These are phyloP conservation scores for Carlito syrichta DNA, from an alignment of 2,113 vertebrate species.

Conservation along the genomic window DNA sequence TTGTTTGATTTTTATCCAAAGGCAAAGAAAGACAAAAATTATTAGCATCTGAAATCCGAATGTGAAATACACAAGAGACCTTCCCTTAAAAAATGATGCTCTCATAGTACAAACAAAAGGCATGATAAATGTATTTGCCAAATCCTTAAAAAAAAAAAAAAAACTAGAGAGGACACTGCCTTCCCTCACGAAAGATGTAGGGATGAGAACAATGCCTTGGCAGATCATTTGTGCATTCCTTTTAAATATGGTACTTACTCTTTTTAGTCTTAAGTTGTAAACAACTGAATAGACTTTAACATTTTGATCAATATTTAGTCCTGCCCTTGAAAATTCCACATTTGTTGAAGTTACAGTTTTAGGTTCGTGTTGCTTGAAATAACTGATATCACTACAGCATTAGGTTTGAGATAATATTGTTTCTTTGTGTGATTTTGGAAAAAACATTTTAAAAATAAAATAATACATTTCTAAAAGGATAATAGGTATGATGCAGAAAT, in stretches of 20 bases:
- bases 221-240: neutral
- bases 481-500: neutral
- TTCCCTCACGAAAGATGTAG: neutral
- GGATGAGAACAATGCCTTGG: neutral
- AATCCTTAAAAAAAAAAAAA: neutral
- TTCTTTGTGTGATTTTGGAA: neutral
- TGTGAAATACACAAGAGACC: neutral
- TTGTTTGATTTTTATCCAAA: slow-evolving; percentile 41
- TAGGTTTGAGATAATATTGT: neutral
- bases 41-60: slow-evolving; percentile 33
- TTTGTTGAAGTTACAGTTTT: neutral
- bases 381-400: neutral
- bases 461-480: neutral
- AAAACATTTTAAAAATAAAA: slow-evolving; percentile 10
- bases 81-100: slow-evolving; percentile 42
- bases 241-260: neutral
- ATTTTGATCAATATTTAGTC: neutral
- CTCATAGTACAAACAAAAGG: slow-evolving; percentile 37
- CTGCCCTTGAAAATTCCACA: neutral
- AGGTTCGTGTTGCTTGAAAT: neutral
- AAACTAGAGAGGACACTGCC: neutral
- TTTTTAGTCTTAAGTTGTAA: neutral
- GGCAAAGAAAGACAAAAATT: slow-evolving; percentile 37
- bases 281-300: neutral
- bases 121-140: slow-evolving; percentile 15